phyloP scores from a whole-genome alignment of 2,797 vertebrate genomes.

The Capromys pilorides region DNA sequence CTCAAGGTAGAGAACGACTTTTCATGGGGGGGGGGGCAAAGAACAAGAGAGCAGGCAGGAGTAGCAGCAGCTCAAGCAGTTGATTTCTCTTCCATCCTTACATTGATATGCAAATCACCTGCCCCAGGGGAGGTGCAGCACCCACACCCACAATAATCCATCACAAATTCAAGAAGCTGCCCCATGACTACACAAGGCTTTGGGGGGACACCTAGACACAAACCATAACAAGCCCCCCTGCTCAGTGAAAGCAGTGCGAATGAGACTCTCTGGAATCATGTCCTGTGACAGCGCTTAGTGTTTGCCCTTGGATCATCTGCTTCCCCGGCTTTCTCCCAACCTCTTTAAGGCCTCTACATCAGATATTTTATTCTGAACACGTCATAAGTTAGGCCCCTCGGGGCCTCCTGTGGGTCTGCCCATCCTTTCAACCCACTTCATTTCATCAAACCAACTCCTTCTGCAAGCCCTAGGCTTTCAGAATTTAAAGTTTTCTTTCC shows the following conservation, averaged over 20 bases:
- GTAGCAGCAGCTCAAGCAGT: no score
- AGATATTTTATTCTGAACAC: background rate
- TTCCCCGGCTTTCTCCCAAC: background rate
- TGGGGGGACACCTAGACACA: no score
- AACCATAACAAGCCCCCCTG: background rate
- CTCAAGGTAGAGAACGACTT: no score
- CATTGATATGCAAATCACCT: no score
- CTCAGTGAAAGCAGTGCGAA: background rate
- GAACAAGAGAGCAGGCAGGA: no score
- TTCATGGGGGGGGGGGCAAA: no score
- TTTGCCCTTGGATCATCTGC: background rate
- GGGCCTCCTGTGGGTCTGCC: background rate
- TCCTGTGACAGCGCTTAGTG: background rate
- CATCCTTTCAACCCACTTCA: background rate
- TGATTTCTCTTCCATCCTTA: no score
- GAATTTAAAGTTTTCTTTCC: background rate
- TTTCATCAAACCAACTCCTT: background rate
- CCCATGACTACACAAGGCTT: no score
- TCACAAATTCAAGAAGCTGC: no score
- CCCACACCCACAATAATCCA: no score
- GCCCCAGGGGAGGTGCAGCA: no score
- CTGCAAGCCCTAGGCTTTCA: background rate
- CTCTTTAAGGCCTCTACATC: accelerated
- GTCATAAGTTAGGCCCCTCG: background rate
- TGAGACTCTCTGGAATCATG: background rate